Evolutionary conservation across 1,140 invertebrate species (phyloP).

Genomic region (Neotoxoptera formosana): DNA sequence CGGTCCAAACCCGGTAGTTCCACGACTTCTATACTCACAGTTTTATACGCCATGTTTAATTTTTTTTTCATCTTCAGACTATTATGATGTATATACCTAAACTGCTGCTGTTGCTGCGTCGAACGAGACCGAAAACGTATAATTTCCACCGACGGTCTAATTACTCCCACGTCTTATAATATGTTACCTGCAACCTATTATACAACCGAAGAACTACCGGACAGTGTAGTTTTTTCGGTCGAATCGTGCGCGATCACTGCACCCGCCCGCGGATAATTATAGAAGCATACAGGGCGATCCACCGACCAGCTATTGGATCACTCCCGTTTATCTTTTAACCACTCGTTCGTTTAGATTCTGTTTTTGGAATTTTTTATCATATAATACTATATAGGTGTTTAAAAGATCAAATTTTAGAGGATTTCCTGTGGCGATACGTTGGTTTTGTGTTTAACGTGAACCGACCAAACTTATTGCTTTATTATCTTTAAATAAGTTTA

Average conservation of each 20-base stretch:
- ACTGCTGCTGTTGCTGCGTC: too few relatives aligned
- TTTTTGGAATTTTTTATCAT: not conserved
- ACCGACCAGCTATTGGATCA: not conserved
- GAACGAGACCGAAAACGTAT: constrained; percentile 32
- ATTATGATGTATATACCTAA: not conserved
- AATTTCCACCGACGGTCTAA: constrained; percentile 37
- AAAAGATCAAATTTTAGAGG: not conserved
- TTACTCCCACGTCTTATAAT: not conserved
- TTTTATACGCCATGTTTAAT: not conserved
- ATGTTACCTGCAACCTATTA: not conserved
- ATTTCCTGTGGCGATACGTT: not conserved
- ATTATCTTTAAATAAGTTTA: not conserved
- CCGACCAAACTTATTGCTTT: not conserved
- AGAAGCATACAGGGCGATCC: not conserved
- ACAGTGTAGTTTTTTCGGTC: constrained; percentile 35
- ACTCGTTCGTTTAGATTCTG: not conserved
- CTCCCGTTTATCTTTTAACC: not conserved
- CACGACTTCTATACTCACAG: not conserved
- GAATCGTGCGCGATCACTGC: not conserved
- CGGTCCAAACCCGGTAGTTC: constrained; percentile 8
- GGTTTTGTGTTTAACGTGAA: too few relatives aligned
- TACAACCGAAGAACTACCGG: constrained; percentile 31
- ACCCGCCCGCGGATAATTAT: not conserved
- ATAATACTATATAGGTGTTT: too few relatives aligned
- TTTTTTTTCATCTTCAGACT: not conserved